A percentile compares a stretch with the other conserved stretches of the same genome.
Evolutionary conservation across 2,888 invertebrate genomes (phyloP).

Genomic region (Mamestra brassicae): DNA sequence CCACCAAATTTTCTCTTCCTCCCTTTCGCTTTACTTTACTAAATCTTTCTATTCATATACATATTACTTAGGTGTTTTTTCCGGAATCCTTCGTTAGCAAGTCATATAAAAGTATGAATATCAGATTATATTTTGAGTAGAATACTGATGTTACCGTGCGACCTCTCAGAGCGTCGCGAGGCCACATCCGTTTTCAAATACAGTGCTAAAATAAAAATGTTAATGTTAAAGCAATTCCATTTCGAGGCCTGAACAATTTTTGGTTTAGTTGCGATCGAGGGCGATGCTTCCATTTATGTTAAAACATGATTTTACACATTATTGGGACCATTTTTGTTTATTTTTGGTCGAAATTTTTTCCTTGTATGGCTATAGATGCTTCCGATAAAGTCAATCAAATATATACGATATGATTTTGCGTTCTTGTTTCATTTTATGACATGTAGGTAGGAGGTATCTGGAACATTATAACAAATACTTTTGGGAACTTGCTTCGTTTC

Average conservation of each 20-base stretch:
- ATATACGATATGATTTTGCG: constrained; percentile 27
- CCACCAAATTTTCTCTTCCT: not conserved
- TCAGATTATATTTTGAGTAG: constrained; percentile 1
- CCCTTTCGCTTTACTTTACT: not conserved
- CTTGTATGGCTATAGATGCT: constrained; percentile 33
- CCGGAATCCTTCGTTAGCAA: not conserved
- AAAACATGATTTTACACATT: constrained; percentile 38
- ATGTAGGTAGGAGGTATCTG: constrained; percentile 13
- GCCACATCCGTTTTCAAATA: constrained; percentile 72
- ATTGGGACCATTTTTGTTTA: constrained; percentile 29
- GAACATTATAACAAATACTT: constrained; percentile 11
- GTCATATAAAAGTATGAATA: not conserved
- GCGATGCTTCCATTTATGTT: constrained; percentile 44
- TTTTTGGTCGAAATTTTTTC: constrained; percentile 30
- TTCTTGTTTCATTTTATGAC: constrained; percentile 35
- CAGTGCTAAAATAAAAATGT: constrained; percentile 73
- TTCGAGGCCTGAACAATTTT: constrained; percentile 72
- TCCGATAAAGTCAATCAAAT: constrained; percentile 34
- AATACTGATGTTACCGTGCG: constrained; percentile 26
- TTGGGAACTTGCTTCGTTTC: constrained; percentile 27
- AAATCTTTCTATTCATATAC: not conserved
- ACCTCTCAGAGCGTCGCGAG: constrained; percentile 66
- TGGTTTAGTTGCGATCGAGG: constrained; percentile 69
- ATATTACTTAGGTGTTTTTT: constrained; percentile 2
- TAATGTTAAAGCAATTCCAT: constrained; percentile 72